Base-by-base conservation (phyloP, 2,888 invertebrate species). In the Oxystoma pomonae region DNA sequence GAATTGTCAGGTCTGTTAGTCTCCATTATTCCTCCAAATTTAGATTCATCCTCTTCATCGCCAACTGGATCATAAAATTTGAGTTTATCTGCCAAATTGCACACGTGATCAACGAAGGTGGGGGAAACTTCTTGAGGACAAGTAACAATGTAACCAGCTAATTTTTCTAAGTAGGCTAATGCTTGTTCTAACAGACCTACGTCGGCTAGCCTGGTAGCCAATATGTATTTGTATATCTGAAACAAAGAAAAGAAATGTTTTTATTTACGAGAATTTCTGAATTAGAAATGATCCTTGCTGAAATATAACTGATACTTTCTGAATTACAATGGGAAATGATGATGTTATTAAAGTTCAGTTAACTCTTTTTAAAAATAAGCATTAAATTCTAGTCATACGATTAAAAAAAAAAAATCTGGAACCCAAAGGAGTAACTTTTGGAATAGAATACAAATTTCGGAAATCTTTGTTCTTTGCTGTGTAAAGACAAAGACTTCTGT, bases 161-260 rank as follows among this genome's bases (percentile, higher is more conserved):
- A 87, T 72, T 87, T 88, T 83, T 96, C 96, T 75, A 89, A 86
- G 82, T 96, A 96, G 68, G 88, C 85, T 68, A 96, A 82, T 61
- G 94, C 90, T 78, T 92, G 92, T 77, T 90, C 89, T 72, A 88
- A 83, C 71, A 87, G 85, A 1, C 96, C 96, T 73, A 85, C 85
- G 74, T 93, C 92, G 3, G 89, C 83, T 73, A 97, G 85, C 67
- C 92, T 86, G 12, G 87, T 83, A 56, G 93, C 91, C 80, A 94
- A 82, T 69, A 96, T 77, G 77, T 90, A 88, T 83, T 97, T 97
- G 82, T 92, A 96, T 61, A 88, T 85, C 89, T 94, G 81, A 2
- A 81, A 78, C 69, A 65, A 66, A 69, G 65, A 66, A 19, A 21
- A 21, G 2, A 60, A 50, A 50, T n/a, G n/a, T 50, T 50, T 12